Evolutionary conservation across 30 jellyfish, hydroid and myxozoan species (phyloP).

Genomic region (Mastigias papua): DNA sequence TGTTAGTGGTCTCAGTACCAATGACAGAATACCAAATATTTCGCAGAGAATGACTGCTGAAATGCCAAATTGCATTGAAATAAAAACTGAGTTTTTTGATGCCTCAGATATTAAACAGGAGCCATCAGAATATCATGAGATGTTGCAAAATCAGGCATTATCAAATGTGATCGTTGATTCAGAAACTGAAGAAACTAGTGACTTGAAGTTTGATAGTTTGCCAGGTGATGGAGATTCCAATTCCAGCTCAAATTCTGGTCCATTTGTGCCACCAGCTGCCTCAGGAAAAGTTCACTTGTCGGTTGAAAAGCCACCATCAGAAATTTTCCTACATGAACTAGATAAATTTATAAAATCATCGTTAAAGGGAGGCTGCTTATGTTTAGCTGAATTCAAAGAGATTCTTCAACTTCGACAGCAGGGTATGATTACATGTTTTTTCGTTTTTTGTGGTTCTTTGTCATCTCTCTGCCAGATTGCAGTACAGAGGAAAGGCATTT

Average conservation of each 20-base stretch:
- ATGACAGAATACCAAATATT: not conserved
- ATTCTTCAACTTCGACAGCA: slow-evolving; percentile 76
- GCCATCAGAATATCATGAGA: slow-evolving; percentile 46
- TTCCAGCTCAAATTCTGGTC: slow-evolving; percentile 23
- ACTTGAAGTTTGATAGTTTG: not conserved
- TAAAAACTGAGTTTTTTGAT: slow-evolving; percentile 34
- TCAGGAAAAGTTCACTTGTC: slow-evolving; percentile 54
- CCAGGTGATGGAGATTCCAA: slow-evolving; percentile 37
- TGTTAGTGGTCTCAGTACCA: not conserved
- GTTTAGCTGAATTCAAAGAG: slow-evolving; percentile 86
- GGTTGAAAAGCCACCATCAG: slow-evolving; percentile 86
- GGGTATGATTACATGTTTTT: slow-evolving; percentile 46
- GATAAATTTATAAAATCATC: slow-evolving; percentile 78
- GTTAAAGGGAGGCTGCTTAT: slow-evolving; percentile 74
- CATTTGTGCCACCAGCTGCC: slow-evolving; percentile 89
- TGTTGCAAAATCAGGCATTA: slow-evolving; percentile 30
- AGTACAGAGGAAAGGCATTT: too few species aligned
- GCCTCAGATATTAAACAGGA: slow-evolving; percentile 39
- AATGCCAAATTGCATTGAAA: slow-evolving; percentile 6
- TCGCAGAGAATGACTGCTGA: slow-evolving; percentile 1
- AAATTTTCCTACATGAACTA: slow-evolving; percentile 80
- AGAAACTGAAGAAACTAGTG: slow-evolving; percentile 29
- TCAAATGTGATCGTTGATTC: slow-evolving; percentile 44
- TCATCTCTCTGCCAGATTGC: not conserved
- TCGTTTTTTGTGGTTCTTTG: not conserved